Evolutionary conservation across 1,140 invertebrate genomes (phyloP), one percentile per base, ranked within the genome.

Genomic region (Heliconius eleuchia): DNA sequence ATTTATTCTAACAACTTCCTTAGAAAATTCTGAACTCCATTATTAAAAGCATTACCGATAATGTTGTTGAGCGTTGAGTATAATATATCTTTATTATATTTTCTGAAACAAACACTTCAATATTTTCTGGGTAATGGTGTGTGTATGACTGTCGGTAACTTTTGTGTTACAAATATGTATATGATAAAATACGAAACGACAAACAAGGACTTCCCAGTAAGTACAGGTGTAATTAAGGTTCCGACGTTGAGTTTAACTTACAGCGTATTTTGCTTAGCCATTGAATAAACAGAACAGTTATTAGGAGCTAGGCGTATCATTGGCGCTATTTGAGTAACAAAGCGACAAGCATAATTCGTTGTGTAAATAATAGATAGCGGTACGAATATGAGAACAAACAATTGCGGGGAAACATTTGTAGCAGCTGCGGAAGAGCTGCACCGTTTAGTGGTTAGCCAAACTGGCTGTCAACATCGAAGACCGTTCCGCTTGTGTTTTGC

Each of bases 321-420:
- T 81, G 85, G 74, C 80, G 83, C 83, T 91, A 87, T 90, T 91
- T 91, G 85, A 84, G 82, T 85, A 86, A 85, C 83, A 83, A 91
- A 89, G 89, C 85, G 88, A 89, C 89, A 88, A 84, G 81, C 84
- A 85, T 92, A 91, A 92, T 90, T 85, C 87, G 75, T 77, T 83
- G 84, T 80, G 79, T 88, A 92, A 91, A 92, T 90, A 92, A 88
- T 88, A 87, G 88, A 90, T 89, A 85, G 84, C 83, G 85, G 79
- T 85, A 83, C 84, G 86, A 88, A 89, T 89, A 90, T 88, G 85
- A 82, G 87, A 83, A 80, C 89, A 91, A 91, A 92, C 91, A 91
- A 85, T 87, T 86, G 86, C 81, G 87, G 87, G 83, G 82, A 90
- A 89, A 91, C 87, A 90, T 84, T 82, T 84, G 84, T 85, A 85